Conservation (phyloP, 2,888 invertebrate species). For the Apamea anceps region DNA sequence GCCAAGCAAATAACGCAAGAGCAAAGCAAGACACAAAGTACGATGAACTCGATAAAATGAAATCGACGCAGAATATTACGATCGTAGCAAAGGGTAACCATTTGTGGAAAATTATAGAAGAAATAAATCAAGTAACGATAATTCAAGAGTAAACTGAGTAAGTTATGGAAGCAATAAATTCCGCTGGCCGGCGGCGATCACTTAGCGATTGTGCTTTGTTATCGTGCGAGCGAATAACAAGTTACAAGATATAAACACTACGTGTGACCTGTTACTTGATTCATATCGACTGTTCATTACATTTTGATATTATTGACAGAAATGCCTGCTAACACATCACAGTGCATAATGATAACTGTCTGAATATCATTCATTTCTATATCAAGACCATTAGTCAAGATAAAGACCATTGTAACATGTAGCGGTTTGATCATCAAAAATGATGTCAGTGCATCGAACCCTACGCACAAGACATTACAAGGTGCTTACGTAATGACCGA, state of each 20-base stretch:
- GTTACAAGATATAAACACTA: slow-evolving; percentile 46
- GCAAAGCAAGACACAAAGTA: slow-evolving; percentile 70
- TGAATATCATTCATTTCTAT: slow-evolving; percentile 25
- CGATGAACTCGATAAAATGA: slow-evolving; percentile 72
- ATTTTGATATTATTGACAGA: slow-evolving; percentile 39
- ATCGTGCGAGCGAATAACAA: slow-evolving; percentile 61
- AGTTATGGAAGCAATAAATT: slow-evolving; percentile 74
- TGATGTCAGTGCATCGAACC: slow-evolving; percentile 82
- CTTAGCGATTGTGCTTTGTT: slow-evolving; percentile 69
- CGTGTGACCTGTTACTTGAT: slow-evolving; percentile 46
- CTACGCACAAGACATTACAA: slow-evolving; percentile 78
- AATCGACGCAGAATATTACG: slow-evolving; percentile 50
- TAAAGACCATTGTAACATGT: slow-evolving; percentile 43
- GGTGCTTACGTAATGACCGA: slow-evolving; percentile 81
- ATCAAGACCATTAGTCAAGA: slow-evolving; percentile 39
- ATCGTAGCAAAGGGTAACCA: slow-evolving; percentile 63
- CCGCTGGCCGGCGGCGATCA: slow-evolving; percentile 65
- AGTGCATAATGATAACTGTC: slow-evolving; percentile 10
- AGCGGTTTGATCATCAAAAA: slow-evolving; percentile 65
- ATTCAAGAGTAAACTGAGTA: slow-evolving; percentile 67
- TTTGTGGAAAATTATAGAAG: slow-evolving; percentile 67
- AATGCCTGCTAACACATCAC: slow-evolving; percentile 24
- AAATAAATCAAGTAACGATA: slow-evolving; percentile 70
- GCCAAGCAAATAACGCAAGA: slow-evolving; percentile 73
- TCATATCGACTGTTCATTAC: slow-evolving; percentile 24